Conservation (phyloP, 2,888 invertebrate genomes). For the Digitonthophagus gazella region DNA sequence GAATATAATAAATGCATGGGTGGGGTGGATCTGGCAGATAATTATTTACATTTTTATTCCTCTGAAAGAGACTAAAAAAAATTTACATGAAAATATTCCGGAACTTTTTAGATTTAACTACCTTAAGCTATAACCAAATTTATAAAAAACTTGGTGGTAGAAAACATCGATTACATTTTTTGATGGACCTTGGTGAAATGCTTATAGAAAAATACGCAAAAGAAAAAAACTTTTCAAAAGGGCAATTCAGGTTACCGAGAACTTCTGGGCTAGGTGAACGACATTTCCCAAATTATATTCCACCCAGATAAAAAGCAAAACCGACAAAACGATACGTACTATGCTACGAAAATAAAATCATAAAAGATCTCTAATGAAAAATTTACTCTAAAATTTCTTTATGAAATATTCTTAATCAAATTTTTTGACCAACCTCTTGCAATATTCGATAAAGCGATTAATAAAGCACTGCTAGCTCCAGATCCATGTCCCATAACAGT, state of each 20-base stretch:
- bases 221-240: neutral
- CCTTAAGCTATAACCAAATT: no score
- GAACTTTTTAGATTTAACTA: no score
- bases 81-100: slow-evolving; percentile 1
- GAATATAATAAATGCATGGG: neutral
- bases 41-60: slow-evolving; percentile 1
- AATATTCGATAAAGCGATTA: slow-evolving; percentile 64
- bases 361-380: neutral
- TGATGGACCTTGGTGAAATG: neutral
- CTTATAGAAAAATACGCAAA: neutral
- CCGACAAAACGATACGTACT: no score
- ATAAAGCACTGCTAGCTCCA: slow-evolving; percentile 72
- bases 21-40: neutral
- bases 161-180: neutral
- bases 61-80: neutral
- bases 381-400: slow-evolving; percentile 4
- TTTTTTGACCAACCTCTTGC: no score
- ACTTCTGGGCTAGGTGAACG: neutral
- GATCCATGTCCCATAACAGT: slow-evolving; percentile 76
- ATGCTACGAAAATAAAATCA: no score
- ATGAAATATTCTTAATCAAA: neutral
- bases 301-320: no score
- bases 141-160: no score
- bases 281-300: no score
- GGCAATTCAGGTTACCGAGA: neutral